A percentile compares a stretch with the other conserved stretches of the same genome.
These are phyloP conservation scores for Lordiphosa mommai DNA, from an alignment of 1,140 invertebrate genomes.

Conservation along the genomic window DNA sequence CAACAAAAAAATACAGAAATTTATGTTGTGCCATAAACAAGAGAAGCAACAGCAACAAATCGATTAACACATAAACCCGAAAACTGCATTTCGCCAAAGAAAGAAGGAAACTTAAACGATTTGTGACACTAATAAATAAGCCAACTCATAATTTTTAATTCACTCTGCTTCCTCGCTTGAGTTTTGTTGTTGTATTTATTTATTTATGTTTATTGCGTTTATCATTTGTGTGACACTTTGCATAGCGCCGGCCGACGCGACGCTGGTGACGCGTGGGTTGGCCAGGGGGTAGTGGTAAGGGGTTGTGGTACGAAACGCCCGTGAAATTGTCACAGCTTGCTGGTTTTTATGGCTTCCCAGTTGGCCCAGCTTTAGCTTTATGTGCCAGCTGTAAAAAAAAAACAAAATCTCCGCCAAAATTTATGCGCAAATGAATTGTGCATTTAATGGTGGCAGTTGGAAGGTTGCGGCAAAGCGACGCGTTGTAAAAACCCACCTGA, in stretches of 20 bases:
- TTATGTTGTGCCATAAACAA: constrained; percentile 52
- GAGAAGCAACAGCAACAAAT: constrained; percentile 31
- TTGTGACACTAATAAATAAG: constrained; percentile 75
- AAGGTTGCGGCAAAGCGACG: constrained; percentile 5
- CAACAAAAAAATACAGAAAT: constrained; percentile 22
- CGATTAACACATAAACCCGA: constrained; percentile 58
- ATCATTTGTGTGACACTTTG: constrained; percentile 74
- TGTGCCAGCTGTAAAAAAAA: constrained; percentile 47
- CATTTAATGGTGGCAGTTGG: constrained; percentile 54
- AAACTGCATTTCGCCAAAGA: constrained; percentile 9
- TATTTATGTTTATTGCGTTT: constrained; percentile 76
- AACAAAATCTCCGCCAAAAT: constrained; percentile 59
- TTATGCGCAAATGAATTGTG: constrained; percentile 70
- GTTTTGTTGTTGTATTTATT: constrained; percentile 40
- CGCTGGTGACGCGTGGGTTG: constrained; percentile 26
- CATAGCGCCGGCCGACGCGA: constrained; percentile 55
- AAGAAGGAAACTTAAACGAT: constrained; percentile 55
- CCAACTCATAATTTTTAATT: constrained; percentile 31
- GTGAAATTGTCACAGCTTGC: constrained; percentile 66
- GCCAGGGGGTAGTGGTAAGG: not conserved
- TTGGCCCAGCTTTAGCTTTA: constrained; percentile 16
- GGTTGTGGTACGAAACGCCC: constrained; percentile 19
- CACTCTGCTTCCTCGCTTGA: constrained; percentile 21
- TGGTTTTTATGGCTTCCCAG: constrained; percentile 49
- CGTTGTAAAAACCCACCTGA: constrained; percentile 13